Percentiles rank a stretch among this genome's conserved stretches.
Evolutionary conservation across 2,113 vertebrate genomes (phyloP).

Genomic region (Coracopsis vasa): DNA sequence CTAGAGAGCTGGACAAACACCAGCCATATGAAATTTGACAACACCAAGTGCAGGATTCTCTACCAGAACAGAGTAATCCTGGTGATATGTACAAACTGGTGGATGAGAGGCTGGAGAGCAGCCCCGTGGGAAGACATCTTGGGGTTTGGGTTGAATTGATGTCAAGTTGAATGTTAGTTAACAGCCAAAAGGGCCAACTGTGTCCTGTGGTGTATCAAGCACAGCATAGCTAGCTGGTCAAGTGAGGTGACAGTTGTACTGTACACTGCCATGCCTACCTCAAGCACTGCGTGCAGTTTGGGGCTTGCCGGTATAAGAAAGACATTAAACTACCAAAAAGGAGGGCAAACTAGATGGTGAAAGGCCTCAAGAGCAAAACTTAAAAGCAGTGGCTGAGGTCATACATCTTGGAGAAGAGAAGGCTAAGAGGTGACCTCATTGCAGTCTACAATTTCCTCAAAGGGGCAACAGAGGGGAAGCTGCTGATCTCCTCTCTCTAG

Average conservation of each 20-base stretch:
- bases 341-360: background rate
- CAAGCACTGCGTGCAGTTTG: background rate
- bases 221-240: rapidly evolving
- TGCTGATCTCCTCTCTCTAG: background rate
- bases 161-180: background rate
- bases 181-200: background rate
- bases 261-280: background rate
- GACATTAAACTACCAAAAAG: background rate
- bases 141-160: background rate
- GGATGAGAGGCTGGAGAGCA: rapidly evolving
- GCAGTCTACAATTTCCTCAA: background rate
- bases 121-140: rapidly evolving
- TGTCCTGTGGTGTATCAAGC: background rate
- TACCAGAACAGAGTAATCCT: background rate
- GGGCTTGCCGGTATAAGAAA: background rate
- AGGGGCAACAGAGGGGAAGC: rapidly evolving
- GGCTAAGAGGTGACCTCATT: background rate
- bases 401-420: background rate
- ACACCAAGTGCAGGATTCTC: background rate
- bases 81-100: rapidly evolving
- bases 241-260: background rate
- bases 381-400: rapidly evolving
- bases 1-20: background rate
- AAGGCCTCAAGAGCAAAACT: background rate
- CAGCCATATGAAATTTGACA: background rate